Evolutionary conservation across 2,888 invertebrate species (phyloP), one percentile per base, ranked within the genome.

Genomic region (Caenorhabditis sp.): DNA sequence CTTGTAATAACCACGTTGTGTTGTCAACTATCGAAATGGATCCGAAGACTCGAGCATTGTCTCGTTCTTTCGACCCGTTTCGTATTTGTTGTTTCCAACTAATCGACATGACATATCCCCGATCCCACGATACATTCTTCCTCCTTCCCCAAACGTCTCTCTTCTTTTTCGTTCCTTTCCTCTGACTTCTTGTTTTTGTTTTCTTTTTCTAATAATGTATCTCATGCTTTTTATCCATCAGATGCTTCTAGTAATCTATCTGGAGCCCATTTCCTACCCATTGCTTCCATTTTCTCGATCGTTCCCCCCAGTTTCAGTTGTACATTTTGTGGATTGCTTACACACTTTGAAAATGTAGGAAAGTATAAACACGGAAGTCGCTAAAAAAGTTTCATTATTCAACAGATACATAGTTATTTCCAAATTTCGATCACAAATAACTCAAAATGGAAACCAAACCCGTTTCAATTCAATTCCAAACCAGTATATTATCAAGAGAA

Each of bases 401-500:
- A n/a, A 49, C 22, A 1, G 49, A 49, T 22, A 7, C 19, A n/a
- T 19, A 49, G 7, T n/a, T 49, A 19, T n/a, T 49, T n/a, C 5
- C 38, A 38, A 12, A 12, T 38, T 7, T 38, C 38, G 12, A 35
- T 22, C 26, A 10, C 19, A 63, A 44, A 63, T 14, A 19, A 19
- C 28, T 35, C n/a, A 14, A 7, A 22, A 26, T 14, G 14, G 14
- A 28, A 35, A 35, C 19, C 3, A 24, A 64, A 63, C 54, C 59
- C 61, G 31, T 56, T n/a, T n/a, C n/a, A n/a, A n/a, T n/a, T 66
- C 64, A 54, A 73, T 61, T 84, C 86, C 84, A 83, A 5, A 75
- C 77, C 68, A 86, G 73, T 44, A 82, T 58, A 68, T 72, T 69
- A 24, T 79, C 72, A 5, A 94, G 94, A 58, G 93, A 93, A 19